Evolutionary conservation across 2,888 invertebrate species (phyloP).

Genomic region (Linnaemya tessellans): DNA sequence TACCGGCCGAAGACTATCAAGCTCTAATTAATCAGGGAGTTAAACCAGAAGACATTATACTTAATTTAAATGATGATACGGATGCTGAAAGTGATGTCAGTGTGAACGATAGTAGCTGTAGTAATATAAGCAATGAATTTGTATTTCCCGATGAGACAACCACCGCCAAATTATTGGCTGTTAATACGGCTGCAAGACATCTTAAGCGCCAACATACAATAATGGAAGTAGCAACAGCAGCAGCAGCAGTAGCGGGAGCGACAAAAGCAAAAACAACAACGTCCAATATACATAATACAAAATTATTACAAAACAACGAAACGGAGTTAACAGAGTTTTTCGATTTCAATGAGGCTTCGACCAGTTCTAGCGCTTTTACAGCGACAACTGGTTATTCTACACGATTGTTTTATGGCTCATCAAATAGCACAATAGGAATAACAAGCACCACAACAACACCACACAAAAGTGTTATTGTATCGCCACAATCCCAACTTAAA

Average conservation of each 20-base stretch:
- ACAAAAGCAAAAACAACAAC: slow-evolving; percentile 40
- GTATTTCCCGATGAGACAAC: slow-evolving; percentile 81
- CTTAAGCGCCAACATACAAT: slow-evolving; percentile 78
- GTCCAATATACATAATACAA: slow-evolving; percentile 50
- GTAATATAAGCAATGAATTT: slow-evolving; percentile 76
- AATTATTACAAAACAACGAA: slow-evolving; percentile 62
- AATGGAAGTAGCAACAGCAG: slow-evolving; percentile 6
- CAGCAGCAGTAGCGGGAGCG: slow-evolving; percentile 1
- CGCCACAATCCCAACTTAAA: slow-evolving; percentile 61
- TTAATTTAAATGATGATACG: slow-evolving; percentile 79
- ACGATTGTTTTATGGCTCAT: slow-evolving; percentile 78
- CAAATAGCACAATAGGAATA: slow-evolving; percentile 27
- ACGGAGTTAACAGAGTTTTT: slow-evolving; percentile 60
- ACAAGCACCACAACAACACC: slow-evolving; percentile 31
- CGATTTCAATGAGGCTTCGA: slow-evolving; percentile 67
- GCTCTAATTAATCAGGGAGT: slow-evolving; percentile 86
- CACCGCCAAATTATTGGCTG: slow-evolving; percentile 81
- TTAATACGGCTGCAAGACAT: slow-evolving; percentile 79
- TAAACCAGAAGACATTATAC: slow-evolving; percentile 84
- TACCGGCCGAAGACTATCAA: slow-evolving; percentile 86
- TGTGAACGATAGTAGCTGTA: slow-evolving; percentile 69
- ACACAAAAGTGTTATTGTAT: slow-evolving; percentile 69
- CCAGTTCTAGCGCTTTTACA: slow-evolving; percentile 67
- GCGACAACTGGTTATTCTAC: slow-evolving; percentile 75
- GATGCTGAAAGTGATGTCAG: slow-evolving; percentile 79